Evolutionary conservation across 1,140 invertebrate genomes (phyloP).

Genomic region (Apis laboriosa): DNA sequence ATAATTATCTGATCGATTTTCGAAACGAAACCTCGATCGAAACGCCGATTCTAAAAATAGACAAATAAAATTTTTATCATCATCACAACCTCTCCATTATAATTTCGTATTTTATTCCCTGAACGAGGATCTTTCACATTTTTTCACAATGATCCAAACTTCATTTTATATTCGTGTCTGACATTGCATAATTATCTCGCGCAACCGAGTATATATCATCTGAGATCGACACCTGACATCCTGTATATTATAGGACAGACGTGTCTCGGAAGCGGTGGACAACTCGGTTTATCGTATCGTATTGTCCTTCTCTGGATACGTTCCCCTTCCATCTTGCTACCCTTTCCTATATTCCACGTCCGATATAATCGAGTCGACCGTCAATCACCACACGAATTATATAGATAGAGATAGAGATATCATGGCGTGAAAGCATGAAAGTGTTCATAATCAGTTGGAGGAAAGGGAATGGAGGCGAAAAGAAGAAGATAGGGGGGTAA

Average conservation of each 20-base stretch:
- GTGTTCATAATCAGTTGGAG: neutral
- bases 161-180: no score
- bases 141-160: no score
- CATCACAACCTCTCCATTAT: no score
- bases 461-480: neutral
- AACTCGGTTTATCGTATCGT: conserved; percentile 3
- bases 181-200: no score
- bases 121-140: no score
- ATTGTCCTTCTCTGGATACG: neutral
- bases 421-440: no score
- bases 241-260: neutral
- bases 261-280: conserved; percentile 22
- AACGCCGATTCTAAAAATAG: no score
- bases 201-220: no score
- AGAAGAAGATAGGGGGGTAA: neutral
- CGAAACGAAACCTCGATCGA: neutral
- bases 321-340: neutral
- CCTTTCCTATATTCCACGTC: neutral
- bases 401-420: neutral
- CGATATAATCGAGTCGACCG: neutral
- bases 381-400: neutral
- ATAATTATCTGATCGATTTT: conserved; percentile 16
- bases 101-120: no score
- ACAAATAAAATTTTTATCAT: no score
- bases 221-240: neutral